These are phyloP conservation scores for Ciconia boyciana DNA, from an alignment of 2,113 vertebrate species.

Conservation along the genomic window DNA sequence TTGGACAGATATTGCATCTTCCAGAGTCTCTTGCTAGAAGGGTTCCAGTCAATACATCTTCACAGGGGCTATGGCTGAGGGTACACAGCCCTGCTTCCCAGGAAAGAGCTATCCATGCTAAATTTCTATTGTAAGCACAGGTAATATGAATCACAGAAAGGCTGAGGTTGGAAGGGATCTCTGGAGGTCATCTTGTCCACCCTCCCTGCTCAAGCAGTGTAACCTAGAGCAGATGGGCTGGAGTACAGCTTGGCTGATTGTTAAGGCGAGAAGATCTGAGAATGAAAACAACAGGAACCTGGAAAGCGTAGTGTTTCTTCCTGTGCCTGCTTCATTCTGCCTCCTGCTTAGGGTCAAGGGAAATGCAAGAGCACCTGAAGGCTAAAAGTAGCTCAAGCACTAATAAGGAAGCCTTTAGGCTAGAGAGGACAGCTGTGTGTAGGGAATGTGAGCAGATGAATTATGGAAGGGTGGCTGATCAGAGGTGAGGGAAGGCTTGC, in stretches of 20 bases:
- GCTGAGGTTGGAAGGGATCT: background rate
- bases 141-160: background rate
- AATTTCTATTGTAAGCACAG: background rate
- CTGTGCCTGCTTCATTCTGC: background rate
- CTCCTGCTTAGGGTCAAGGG: background rate
- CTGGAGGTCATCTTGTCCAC: background rate
- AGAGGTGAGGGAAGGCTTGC: background rate
- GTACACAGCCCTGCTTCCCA: background rate
- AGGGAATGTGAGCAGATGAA: fast-evolving
- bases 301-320: background rate
- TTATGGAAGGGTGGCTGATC: background rate
- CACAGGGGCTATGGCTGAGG: background rate
- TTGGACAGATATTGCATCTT: background rate
- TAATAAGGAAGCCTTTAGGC: background rate
- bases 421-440: background rate
- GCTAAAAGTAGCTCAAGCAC: background rate
- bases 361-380: background rate
- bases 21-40: background rate
- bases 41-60: background rate
- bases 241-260: background rate
- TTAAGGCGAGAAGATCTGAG: background rate
- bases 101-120: background rate
- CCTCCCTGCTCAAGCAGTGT: background rate
- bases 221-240: background rate
- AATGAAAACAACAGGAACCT: background rate